Conservation (phyloP, 2,888 invertebrate species). For the Sesia apiformis region DNA sequence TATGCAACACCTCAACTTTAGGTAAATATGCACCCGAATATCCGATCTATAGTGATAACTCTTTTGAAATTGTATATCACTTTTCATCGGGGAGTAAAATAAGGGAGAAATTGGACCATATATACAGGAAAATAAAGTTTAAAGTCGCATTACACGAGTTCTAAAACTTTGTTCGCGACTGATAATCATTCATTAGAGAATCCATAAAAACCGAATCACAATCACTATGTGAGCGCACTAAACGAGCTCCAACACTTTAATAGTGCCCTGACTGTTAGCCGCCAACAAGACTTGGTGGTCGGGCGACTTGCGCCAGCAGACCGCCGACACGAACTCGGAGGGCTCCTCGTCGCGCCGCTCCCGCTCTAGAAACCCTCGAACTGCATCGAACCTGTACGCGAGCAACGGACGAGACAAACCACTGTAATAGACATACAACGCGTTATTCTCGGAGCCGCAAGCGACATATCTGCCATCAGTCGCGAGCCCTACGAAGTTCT, state of each 20-base stretch:
- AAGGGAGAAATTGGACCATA: no score
- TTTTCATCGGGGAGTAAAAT: no score
- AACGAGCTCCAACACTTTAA: slow-evolving; percentile 88
- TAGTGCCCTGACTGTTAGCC: slow-evolving; percentile 95
- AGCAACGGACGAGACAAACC: slow-evolving; percentile 90
- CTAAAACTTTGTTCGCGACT: no score
- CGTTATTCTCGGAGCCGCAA: slow-evolving; percentile 96
- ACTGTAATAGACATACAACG: slow-evolving; percentile 93
- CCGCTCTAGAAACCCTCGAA: slow-evolving; percentile 83
- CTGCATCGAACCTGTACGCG: slow-evolving; percentile 90
- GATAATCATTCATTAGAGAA: no score
- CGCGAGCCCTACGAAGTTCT: slow-evolving; percentile 95
- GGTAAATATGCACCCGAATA: no score
- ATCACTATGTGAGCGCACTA: slow-evolving; percentile 22
- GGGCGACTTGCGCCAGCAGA: slow-evolving; percentile 91
- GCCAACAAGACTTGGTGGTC: slow-evolving; percentile 85
- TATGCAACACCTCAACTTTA: no score
- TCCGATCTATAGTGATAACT: no score
- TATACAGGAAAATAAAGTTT: no score
- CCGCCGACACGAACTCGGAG: slow-evolving; percentile 95
- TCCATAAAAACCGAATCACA: no score
- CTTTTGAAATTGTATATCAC: no score
- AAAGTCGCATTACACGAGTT: no score
- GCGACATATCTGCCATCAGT: slow-evolving; percentile 94
- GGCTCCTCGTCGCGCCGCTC: slow-evolving; percentile 88